Conservation (phyloP, 2,797 vertebrate species). For the Lacerta bilineata region DNA sequence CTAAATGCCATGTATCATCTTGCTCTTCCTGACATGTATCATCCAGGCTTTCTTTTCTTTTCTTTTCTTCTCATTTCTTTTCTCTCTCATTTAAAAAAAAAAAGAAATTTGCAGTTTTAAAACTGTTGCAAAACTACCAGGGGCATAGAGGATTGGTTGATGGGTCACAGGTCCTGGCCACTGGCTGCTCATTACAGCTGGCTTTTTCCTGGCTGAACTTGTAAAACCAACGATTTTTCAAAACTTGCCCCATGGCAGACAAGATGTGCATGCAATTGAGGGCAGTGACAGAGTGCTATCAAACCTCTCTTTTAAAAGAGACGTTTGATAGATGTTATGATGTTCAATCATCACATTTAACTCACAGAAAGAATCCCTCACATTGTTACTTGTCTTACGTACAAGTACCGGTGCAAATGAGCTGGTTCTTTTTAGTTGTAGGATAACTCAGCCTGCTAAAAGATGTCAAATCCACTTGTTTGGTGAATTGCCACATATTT, state of each 20-base stretch:
- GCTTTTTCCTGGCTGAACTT: not conserved
- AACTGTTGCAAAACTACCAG: not conserved
- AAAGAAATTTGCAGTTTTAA: not conserved
- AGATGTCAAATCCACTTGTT: not conserved
- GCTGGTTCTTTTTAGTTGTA: not conserved
- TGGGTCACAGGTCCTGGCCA: not conserved
- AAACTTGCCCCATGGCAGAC: not conserved
- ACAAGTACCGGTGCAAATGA: not conserved
- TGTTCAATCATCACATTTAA: not conserved
- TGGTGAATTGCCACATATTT: not conserved
- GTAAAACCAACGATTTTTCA: not conserved
- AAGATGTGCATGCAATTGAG: not conserved
- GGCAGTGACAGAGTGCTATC: not conserved
- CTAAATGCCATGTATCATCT: not conserved
- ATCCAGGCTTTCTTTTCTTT: not conserved
- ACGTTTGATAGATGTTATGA: not conserved
- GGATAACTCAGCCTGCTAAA: not conserved
- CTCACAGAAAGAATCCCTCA: not conserved
- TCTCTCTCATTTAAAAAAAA: too few species aligned
- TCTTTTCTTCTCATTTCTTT: too few species aligned
- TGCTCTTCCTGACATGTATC: not conserved
- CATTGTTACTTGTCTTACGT: not conserved
- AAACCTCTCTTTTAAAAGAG: not conserved
- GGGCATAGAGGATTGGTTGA: not conserved
- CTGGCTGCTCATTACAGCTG: not conserved